These are phyloP conservation scores for Blennius ocellaris DNA, from an alignment of 2,113 vertebrate species.

Conservation along the genomic window DNA sequence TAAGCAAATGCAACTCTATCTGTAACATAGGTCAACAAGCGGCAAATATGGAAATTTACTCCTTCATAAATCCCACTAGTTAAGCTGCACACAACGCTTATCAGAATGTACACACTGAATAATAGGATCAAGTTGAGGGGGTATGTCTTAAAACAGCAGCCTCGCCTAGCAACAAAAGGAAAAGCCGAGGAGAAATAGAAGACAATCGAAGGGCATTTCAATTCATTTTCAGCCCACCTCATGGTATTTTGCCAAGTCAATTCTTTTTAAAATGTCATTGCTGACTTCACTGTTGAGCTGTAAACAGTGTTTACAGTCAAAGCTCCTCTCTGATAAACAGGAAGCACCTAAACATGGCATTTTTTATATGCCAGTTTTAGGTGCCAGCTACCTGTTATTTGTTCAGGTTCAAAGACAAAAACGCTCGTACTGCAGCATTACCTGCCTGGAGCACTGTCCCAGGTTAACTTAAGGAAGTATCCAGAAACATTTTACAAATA, in stretches of 20 bases:
- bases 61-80: constrained; percentile 7
- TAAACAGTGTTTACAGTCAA: constrained; percentile 22
- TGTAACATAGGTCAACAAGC: constrained; percentile 19
- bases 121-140: neutral
- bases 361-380: no score
- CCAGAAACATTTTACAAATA: no score
- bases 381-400: constrained; percentile 26
- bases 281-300: constrained; percentile 13
- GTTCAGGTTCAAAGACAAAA: neutral
- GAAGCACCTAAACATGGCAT: neutral
- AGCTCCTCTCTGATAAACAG: constrained; percentile 28
- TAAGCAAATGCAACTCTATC: constrained; percentile 30
- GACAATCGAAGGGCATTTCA: constrained; percentile 18
- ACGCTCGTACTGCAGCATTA: neutral
- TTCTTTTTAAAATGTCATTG: constrained; percentile 48
- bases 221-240: constrained; percentile 16
- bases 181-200: constrained; percentile 3
- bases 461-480: neutral
- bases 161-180: neutral
- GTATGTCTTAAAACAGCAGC: neutral
- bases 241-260: constrained; percentile 25
- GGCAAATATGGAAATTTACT: constrained; percentile 1
- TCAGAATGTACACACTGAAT: neutral
- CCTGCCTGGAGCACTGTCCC: neutral
- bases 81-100: neutral